Percentiles rank a stretch among this genome's conserved stretches.
Conservation (phyloP, 2,888 invertebrate species). For the Caenorhabditis japonica region DNA sequence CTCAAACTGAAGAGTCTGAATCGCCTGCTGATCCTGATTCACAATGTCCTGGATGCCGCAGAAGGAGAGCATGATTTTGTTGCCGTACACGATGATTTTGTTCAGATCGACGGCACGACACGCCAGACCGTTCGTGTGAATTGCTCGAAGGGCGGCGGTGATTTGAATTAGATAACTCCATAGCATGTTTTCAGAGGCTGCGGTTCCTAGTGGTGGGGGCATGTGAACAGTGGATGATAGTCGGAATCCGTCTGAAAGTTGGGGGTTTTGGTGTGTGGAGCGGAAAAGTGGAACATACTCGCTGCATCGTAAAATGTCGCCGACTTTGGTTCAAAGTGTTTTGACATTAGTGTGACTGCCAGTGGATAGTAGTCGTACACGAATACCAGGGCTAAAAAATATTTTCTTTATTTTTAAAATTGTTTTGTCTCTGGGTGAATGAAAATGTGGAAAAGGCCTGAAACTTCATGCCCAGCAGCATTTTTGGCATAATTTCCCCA, state of each 20-base stretch:
- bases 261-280: neutral
- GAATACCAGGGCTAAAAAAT: slow-evolving; percentile 87
- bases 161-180: slow-evolving; percentile 97
- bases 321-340: slow-evolving; percentile 83
- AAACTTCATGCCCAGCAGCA: too few relatives aligned
- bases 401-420: too few relatives aligned
- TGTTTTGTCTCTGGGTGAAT: too few relatives aligned
- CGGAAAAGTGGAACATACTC: neutral
- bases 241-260: slow-evolving; percentile 12
- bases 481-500: too few relatives aligned
- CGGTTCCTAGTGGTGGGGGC: slow-evolving; percentile 23
- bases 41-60: slow-evolving; percentile 59
- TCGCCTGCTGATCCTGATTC: slow-evolving; percentile 43
- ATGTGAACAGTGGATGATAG: slow-evolving; percentile 9
- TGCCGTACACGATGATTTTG: slow-evolving; percentile 83
- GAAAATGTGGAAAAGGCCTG: too few relatives aligned
- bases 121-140: slow-evolving; percentile 87
- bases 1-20: slow-evolving; percentile 80
- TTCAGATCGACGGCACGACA: slow-evolving; percentile 90
- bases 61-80: slow-evolving; percentile 57
- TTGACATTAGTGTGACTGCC: slow-evolving; percentile 88
- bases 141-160: slow-evolving; percentile 90
- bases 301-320: slow-evolving; percentile 36
- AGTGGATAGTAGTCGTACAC: slow-evolving; percentile 95
- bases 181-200: slow-evolving; percentile 88